Evolutionary conservation across 2,888 invertebrate species (phyloP), one percentile per base, ranked within the genome.

Genomic region (Leptinotarsa juncta): DNA sequence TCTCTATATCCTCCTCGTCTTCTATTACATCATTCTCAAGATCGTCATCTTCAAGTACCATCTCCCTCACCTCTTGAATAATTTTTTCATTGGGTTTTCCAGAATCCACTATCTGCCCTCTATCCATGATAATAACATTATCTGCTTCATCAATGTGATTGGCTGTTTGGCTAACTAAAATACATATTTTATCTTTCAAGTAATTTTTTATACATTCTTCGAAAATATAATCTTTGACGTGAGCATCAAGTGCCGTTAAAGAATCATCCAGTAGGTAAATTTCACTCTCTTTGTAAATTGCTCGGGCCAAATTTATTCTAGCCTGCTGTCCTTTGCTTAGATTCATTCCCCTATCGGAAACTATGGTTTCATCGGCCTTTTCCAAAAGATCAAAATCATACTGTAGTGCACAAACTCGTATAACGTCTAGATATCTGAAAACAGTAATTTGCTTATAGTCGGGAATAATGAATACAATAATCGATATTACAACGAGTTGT

Each of bases 271-370:
- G 88, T 10, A 97, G 87, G 85, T 96, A 96, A 26, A 57, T 57
- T 15, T 96, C 95, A 0, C 95, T 92, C 72, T 95, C 92, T 53
- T 93, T 92, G 87, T 96, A 96, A 2, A 96, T 92, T 0, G 96
- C 93, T 79, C 97, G 91, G 0, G 95, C 96, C 65, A 97, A 90
- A 71, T 95, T 95, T 67, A 97, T 93, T 79, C 97, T 91, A 0
- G 96, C 96, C 79, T 95, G 93, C 85, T 97, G 97, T 3, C 96
- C 95, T 86, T 91, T 94, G 84, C 93, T 93, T 53, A 95, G 87
- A 78, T 91, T 92, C 5, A 93, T 90, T 4, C 94, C 94, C 65
- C 92, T 90, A 81, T 94, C 94, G 0, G 94, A 97, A 0, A 96
- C 94, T 49, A 95, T 87, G 0, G 95, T 96, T 86, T 92, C 91